Base-by-base conservation (phyloP, 2,113 vertebrate species). In the Cyanoramphus novaezelandiae region DNA sequence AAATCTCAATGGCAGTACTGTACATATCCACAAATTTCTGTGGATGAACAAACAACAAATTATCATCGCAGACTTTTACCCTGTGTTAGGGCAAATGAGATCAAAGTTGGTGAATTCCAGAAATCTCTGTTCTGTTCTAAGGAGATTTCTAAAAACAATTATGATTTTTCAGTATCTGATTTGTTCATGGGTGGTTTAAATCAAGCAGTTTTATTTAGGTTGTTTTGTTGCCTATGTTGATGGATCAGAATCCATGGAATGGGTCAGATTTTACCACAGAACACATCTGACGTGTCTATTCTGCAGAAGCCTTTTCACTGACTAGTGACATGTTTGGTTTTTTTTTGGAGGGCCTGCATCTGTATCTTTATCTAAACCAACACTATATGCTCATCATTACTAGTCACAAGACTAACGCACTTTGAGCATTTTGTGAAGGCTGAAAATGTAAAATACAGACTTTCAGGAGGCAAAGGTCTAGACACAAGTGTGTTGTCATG, bases 401-500 rank as follows among this genome's bases (percentile, higher is more conserved):
- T 39, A 39, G 14, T 39, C 7, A 43, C 9, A 37, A 28, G 29
- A 46, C 47, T 52, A 19, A 46, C 10, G 39, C 23, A 41, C 6
- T 41, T 19, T 5, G 23, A 64, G 13, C 16, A 16, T 52, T 88
- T 88, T 62, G 11, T 25, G 43, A 55, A 81, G n/a, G 50, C 28
- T 70, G 41, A 71, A 88, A 67, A 55, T 52, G 18, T 37, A 25
- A 77, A 88, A 37, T 57, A 17, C 7, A 33, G 50, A 10, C 17
- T 27, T 65, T 50, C 28, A 43, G 17, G 47, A 80, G 46, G 13
- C n/a, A 37, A 8, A 28, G 25, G 28, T 27, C 41, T 28, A 31
- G 68, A 60, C 0, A 0, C 1, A 18, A 60, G 19, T 0, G 0
- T 37, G 35, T 47, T 28, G 29, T 28, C 21, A 21, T 62, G 59